phyloP scores from a whole-genome alignment of 1,140 invertebrate genomes.

The Brachionus paranguensis region DNA sequence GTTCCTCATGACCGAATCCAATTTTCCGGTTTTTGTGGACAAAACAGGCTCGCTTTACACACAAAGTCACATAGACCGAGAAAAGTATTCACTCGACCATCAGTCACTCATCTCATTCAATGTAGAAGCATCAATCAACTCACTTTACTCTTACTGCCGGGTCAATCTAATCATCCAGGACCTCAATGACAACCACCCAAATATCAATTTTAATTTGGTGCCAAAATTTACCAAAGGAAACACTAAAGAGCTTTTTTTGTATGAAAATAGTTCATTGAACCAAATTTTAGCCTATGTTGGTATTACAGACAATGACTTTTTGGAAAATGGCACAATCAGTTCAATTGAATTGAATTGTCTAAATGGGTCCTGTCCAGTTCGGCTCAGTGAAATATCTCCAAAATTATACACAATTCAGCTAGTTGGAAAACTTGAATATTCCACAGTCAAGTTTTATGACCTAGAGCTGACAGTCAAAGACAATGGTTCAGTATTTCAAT shows the following conservation, averaged over 20 bases:
- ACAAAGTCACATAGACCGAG: background rate
- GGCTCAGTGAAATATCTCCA: background rate
- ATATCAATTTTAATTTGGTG: background rate
- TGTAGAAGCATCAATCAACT: background rate
- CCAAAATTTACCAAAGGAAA: background rate
- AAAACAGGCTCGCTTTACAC: background rate
- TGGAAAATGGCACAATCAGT: constrained; percentile 22
- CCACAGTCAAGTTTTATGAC: background rate
- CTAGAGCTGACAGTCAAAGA: constrained; percentile 8
- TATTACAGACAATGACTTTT: background rate
- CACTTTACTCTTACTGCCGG: background rate
- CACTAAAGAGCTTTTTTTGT: background rate
- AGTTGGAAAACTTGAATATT: background rate
- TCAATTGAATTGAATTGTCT: background rate
- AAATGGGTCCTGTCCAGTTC: background rate
- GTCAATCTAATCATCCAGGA: background rate
- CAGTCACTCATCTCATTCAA: background rate
- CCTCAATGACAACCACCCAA: constrained; percentile 3
- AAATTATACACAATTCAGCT: constrained; percentile 14
- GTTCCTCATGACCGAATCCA: background rate
- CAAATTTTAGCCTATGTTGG: constrained; percentile 26
- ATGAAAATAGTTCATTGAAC: background rate
- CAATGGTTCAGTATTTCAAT: background rate
- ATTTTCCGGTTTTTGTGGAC: background rate
- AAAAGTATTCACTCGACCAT: background rate